These are phyloP conservation scores for Pocillopora verrucosa DNA, from an alignment of 64 coral and sea anemone species.

Conservation along the genomic window DNA sequence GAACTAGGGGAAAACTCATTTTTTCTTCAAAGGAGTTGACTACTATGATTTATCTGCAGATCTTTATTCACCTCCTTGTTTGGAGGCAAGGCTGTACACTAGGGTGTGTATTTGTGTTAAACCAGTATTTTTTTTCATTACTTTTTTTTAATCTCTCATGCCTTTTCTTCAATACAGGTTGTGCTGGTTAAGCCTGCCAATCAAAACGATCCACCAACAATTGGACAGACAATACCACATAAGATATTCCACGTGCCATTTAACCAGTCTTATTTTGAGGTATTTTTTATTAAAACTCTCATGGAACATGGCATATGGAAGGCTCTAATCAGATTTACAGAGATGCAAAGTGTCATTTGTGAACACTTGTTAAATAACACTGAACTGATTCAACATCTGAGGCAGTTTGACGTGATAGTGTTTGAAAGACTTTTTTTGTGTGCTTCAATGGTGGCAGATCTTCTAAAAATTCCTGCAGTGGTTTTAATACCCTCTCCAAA, in stretches of 20 bases:
- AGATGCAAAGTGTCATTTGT: neutral
- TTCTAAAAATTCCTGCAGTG: constrained; percentile 39
- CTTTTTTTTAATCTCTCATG: too few species aligned
- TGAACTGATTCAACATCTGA: constrained; percentile 15
- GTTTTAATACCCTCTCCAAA: neutral
- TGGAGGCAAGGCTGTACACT: too few species aligned
- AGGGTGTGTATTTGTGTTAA: too few species aligned
- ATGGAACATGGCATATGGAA: neutral
- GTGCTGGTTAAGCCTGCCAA: neutral
- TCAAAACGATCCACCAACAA: neutral
- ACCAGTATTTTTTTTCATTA: too few species aligned
- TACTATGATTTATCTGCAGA: too few species aligned
- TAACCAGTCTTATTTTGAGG: neutral
- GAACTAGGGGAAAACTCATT: too few species aligned
- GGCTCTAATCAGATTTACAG: neutral
- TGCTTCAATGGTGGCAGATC: constrained; percentile 15
- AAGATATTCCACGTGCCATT: neutral
- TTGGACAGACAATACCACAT: neutral
- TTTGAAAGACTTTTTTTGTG: constrained; percentile 23
- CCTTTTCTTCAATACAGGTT: neutral
- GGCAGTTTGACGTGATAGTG: constrained; percentile 58
- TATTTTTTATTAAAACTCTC: neutral
- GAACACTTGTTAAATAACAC: constrained; percentile 38
- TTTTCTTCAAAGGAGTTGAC: too few species aligned
- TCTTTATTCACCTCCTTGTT: too few species aligned